Conservation (phyloP, 2,113 vertebrate species). For the Phalacrocorax brasilianus region DNA sequence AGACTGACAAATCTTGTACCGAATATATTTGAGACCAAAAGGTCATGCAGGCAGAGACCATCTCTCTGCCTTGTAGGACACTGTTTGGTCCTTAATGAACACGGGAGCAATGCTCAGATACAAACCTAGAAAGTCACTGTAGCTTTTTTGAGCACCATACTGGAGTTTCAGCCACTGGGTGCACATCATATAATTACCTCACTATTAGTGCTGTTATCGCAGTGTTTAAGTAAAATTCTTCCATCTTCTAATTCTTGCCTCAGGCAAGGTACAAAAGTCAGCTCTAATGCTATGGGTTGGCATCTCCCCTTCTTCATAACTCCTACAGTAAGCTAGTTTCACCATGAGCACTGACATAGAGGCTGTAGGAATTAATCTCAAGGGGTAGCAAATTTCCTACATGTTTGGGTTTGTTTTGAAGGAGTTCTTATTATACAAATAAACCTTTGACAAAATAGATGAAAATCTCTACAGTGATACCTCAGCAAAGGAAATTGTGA, state of each 20-base stretch:
- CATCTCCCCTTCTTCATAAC: no score
- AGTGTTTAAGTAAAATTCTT: neutral
- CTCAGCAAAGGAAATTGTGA: neutral
- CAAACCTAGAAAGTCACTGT: neutral
- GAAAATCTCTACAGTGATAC: neutral
- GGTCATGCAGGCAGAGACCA: neutral
- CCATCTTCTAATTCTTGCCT: neutral
- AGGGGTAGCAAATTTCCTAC: neutral
- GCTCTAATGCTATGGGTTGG: neutral
- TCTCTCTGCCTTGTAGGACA: neutral
- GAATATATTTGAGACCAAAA: neutral
- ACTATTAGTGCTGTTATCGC: fast-evolving
- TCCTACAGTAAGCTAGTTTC: neutral
- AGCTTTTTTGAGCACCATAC: neutral
- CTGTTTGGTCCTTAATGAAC: neutral
- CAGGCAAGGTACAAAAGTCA: neutral
- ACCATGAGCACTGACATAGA: neutral
- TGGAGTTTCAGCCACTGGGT: neutral
- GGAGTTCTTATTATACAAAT: neutral
- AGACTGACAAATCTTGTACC: neutral
- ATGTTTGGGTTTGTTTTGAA: fast-evolving
- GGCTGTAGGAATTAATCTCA: neutral
- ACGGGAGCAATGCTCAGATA: neutral
- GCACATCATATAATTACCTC: neutral
- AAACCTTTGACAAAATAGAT: neutral